Percentiles rank a stretch among this genome's conserved stretches.
Evolutionary conservation across 2,113 vertebrate species (phyloP).

Genomic region (Anarhynchus alexandrinus): DNA sequence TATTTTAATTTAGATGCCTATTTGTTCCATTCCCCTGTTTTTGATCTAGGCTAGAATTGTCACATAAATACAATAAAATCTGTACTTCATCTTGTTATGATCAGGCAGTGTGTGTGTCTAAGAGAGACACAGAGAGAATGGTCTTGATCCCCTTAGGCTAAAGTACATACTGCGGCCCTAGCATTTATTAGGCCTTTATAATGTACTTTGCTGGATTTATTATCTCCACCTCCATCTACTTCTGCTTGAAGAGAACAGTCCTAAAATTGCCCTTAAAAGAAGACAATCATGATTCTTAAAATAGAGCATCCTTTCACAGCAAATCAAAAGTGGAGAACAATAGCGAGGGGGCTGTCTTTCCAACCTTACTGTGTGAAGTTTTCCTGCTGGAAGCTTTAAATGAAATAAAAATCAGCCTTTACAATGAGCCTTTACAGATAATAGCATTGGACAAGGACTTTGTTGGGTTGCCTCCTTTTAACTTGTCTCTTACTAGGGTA

Average conservation of each 20-base stretch:
- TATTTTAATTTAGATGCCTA: constrained; percentile 4
- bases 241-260: constrained; percentile 59
- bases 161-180: constrained; percentile 14
- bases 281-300: constrained; percentile 61
- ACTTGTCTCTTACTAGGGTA: constrained; percentile 43
- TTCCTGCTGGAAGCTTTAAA: constrained; percentile 53
- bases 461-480: constrained; percentile 54
- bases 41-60: background rate
- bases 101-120: background rate
- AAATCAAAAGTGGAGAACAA: constrained; percentile 65
- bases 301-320: constrained; percentile 62
- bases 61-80: constrained; percentile 21
- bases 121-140: background rate
- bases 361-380: constrained; percentile 45
- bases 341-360: constrained; percentile 24
- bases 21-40: background rate
- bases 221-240: constrained; percentile 64
- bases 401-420: constrained; percentile 60
- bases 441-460: constrained; percentile 40
- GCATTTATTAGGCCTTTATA: constrained; percentile 56
- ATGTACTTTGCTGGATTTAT: constrained; percentile 64
- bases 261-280: constrained; percentile 65
- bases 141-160: constrained; percentile 16
- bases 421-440: constrained; percentile 49
- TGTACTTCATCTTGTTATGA: constrained; percentile 16